phyloP scores from a whole-genome alignment of 2,797 vertebrate species.

The Zenarchopterus dispar region DNA sequence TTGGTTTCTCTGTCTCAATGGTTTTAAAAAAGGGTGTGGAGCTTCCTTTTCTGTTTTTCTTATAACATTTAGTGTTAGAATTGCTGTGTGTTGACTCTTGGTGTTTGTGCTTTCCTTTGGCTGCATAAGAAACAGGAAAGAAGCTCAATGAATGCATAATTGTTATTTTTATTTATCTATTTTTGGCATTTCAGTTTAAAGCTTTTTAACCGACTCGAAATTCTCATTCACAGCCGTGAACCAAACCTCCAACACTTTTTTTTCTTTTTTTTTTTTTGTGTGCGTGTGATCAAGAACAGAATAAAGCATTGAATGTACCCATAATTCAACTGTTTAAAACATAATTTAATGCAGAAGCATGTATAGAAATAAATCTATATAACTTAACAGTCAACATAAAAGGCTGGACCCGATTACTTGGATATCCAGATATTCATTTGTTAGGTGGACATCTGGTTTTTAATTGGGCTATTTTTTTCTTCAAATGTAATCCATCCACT shows the following conservation, averaged over 20 bases:
- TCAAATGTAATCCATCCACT: no score
- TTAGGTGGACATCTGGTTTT: no score
- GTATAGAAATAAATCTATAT: no score
- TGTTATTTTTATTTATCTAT: background rate
- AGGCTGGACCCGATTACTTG: no score
- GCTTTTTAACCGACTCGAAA: background rate
- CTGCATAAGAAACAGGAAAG: background rate
- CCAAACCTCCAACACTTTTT: background rate
- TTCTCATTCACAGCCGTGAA: background rate
- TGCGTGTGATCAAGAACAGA: no score
- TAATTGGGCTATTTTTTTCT: no score
- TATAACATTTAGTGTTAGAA: slow-evolving; percentile 52
- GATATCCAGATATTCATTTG: no score
- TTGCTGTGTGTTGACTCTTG: slow-evolving; percentile 25
- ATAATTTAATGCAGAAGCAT: no score
- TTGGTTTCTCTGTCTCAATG: slow-evolving; percentile 33
- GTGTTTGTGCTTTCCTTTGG: slow-evolving; percentile 20
- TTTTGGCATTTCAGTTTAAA: background rate
- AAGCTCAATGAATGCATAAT: background rate
- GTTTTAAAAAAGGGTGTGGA: slow-evolving; percentile 54
- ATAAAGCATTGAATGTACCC: no score
- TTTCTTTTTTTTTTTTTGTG: no score
- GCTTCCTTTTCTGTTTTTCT: slow-evolving; percentile 63
- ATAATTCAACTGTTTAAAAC: no score
- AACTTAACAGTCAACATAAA: no score